A percentile compares a stretch with the other conserved stretches of the same genome.
phyloP scores from a whole-genome alignment of 64 coral and sea anemone species.

The Dendronephthya gigantea region DNA sequence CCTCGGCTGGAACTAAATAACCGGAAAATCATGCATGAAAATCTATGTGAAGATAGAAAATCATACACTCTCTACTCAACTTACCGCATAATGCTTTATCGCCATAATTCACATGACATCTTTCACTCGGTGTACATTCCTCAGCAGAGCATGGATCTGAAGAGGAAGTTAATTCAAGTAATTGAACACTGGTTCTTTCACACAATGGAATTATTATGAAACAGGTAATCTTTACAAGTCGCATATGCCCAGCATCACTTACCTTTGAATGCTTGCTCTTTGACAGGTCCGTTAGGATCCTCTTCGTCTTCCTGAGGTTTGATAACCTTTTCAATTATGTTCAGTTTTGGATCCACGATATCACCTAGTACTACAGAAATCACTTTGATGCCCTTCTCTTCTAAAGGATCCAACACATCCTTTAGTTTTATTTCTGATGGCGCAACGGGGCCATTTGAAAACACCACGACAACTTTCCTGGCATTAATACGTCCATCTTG shows the following conservation, averaged over 20 bases:
- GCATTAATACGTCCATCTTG: neutral
- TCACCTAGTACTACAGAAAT: neutral
- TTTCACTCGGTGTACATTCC: neutral
- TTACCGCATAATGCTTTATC: neutral
- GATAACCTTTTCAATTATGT: neutral
- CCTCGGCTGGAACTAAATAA: neutral
- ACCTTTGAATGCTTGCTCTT: constrained; percentile 6
- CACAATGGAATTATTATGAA: neutral
- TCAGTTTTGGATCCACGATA: neutral
- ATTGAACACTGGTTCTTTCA: too few species aligned
- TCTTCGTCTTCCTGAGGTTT: neutral
- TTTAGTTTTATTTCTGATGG: neutral
- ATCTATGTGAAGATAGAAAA: neutral
- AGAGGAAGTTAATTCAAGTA: neutral
- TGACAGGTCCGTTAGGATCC: neutral
- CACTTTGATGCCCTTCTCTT: neutral
- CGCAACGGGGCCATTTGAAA: neutral
- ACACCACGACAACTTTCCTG: constrained; percentile 1
- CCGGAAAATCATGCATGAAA: neutral
- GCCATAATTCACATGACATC: neutral
- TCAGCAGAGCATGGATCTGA: neutral
- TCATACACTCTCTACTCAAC: neutral
- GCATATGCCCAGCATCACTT: neutral
- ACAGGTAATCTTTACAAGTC: neutral
- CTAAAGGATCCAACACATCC: neutral